These are phyloP conservation scores for Portevinia maculata DNA, from an alignment of 2,888 invertebrate species.

Conservation along the genomic window DNA sequence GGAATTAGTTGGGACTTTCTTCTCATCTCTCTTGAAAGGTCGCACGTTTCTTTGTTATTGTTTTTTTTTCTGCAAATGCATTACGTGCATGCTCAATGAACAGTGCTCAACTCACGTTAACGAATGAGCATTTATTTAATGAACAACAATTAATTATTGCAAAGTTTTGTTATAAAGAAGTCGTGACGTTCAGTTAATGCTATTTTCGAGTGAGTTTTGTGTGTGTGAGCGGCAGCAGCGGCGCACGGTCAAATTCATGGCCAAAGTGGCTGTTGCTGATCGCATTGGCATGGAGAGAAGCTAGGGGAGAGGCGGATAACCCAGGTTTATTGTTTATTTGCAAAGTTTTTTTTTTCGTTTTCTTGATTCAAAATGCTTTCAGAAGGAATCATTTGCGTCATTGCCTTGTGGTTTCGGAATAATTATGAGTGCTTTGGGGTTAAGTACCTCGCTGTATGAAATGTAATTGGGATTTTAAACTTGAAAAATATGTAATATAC, in stretches of 20 bases:
- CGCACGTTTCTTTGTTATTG: slow-evolving; percentile 1
- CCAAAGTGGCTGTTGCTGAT: slow-evolving; percentile 38
- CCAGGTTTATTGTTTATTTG: slow-evolving; percentile 23
- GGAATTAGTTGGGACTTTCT: slow-evolving; percentile 34
- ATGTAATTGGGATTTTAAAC: slow-evolving; percentile 6
- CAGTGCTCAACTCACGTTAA: slow-evolving; percentile 43
- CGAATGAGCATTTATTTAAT: slow-evolving; percentile 48
- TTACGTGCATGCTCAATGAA: slow-evolving; percentile 27
- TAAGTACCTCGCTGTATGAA: slow-evolving; percentile 39
- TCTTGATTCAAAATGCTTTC: background rate
- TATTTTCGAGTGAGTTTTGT: slow-evolving; percentile 38
- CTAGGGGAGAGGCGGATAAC: background rate
- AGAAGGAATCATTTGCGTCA: slow-evolving; percentile 3
- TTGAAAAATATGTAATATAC: slow-evolving; percentile 11
- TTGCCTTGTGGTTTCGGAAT: slow-evolving; percentile 26
- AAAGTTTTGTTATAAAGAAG: slow-evolving; percentile 37
- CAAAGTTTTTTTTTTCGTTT: background rate
- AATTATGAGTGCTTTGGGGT: slow-evolving; percentile 54
- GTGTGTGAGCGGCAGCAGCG: background rate
- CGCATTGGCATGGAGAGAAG: slow-evolving; percentile 10
- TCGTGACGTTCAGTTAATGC: slow-evolving; percentile 58
- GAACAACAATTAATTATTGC: slow-evolving; percentile 58
- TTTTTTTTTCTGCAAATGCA: slow-evolving; percentile 31
- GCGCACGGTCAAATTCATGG: slow-evolving; percentile 67
- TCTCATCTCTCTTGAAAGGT: slow-evolving; percentile 11